Evolutionary conservation across 2,888 invertebrate genomes (phyloP), one percentile per base, ranked within the genome.

Genomic region (Panopea generosa): DNA sequence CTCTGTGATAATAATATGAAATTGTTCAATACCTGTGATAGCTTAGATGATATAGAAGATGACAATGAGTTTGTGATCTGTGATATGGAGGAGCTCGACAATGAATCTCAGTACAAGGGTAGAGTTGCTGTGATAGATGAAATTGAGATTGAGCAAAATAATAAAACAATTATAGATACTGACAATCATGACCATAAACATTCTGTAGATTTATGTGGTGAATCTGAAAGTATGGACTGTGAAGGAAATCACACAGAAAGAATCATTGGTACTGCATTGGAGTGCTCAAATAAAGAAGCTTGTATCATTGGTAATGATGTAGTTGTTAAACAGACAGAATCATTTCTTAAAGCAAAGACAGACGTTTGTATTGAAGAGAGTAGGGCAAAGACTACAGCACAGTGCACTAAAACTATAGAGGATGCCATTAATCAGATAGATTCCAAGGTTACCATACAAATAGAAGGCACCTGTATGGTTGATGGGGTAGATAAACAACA

Each of bases 41-140:
- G 77, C 56, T 11, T 72, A 27, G 77, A 77, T n/a, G 53, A 72
- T 27, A 14, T 72, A 20, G 77, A 65, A 22, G 38, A 62, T 63
- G 73, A 33, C 6, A 33, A 33, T 33, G 6, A 74, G 22, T 78
- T 78, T 70, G 62, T 73, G 22, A 55, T 70, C n/a, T 70, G 55
- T 67, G 68, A 69, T 27, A 55, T 50, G 14, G 65, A 55, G 4
- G 63, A 49, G 24, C n/a, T 53, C n/a, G 18, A 38, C 16, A 11
- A 6, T 18, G 55, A 55, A 14, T 40, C 18, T 29, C 9, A 47
- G 27, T 56, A 72, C 26, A 56, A 62, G 16, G 69, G 65, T 29
- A 66, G 38, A 20, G 47, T 55, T 47, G 18, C 16, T 22, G 62
- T 52, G 16, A 40, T 27, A 38, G 57, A 50, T 45, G n/a, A 61